phyloP scores from a whole-genome alignment of 1,140 invertebrate genomes.

The Macrobrachium nipponense region DNA sequence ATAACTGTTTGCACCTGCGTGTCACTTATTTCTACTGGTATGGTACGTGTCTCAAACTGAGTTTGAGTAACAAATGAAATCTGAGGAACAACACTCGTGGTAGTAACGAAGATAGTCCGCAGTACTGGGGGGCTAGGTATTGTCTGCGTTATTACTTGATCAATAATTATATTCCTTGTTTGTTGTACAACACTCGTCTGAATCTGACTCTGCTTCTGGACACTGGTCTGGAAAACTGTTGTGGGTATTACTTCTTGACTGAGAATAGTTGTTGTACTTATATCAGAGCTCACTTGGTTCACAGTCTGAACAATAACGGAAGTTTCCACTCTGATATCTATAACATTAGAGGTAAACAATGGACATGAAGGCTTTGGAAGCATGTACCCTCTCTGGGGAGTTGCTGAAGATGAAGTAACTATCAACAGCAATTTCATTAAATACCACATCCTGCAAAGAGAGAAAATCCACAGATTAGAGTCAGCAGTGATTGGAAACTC shows the following conservation, averaged over 20 bases:
- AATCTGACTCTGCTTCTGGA: constrained; percentile 20
- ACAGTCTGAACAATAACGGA: constrained; percentile 40
- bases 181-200: constrained; percentile 28
- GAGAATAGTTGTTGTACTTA: constrained; percentile 23
- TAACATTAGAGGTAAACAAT: constrained; percentile 27
- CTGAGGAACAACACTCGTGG: constrained; percentile 34
- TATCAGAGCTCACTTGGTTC: constrained; percentile 34
- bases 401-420: constrained; percentile 9
- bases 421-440: constrained; percentile 38
- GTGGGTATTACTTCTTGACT: constrained; percentile 40
- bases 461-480: constrained; percentile 57
- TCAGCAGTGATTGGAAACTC: constrained; percentile 56
- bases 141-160: constrained; percentile 36
- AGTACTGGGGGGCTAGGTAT: constrained; percentile 40
- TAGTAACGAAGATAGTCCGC: constrained; percentile 27
- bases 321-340: constrained; percentile 28
- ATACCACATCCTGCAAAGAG: constrained; percentile 50
- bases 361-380: constrained; percentile 16
- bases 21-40: constrained; percentile 40
- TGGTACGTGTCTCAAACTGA: constrained; percentile 27
- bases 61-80: constrained; percentile 39
- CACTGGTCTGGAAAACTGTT: constrained; percentile 26
- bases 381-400: constrained; percentile 22
- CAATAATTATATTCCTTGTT: not conserved
- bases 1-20: constrained; percentile 30